Conservation (phyloP, 2,113 vertebrate genomes). For the Callorhinus ursinus region DNA sequence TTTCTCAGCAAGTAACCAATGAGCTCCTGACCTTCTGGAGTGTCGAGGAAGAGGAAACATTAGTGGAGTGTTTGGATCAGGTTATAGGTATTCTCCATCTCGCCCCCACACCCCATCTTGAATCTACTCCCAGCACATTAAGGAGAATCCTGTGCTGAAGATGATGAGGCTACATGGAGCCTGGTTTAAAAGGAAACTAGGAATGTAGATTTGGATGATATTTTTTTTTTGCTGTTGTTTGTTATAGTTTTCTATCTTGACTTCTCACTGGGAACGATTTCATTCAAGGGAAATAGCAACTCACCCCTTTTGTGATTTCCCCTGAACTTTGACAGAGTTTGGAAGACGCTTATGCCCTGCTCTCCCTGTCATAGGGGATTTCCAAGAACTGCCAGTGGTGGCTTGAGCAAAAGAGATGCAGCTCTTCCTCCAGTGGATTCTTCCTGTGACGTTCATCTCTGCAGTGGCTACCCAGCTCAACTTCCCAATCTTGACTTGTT, state of each 20-base stretch:
- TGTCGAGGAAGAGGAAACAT: neutral
- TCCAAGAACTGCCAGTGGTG: neutral
- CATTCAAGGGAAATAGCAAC: neutral
- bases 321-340: neutral
- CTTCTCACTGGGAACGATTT: neutral
- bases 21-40: too few relatives aligned
- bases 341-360: rapidly evolving
- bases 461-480: too few relatives aligned
- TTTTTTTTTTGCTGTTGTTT: neutral
- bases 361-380: too few relatives aligned
- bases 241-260: neutral
- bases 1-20: neutral
- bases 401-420: neutral
- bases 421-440: neutral
- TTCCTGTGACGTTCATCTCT: neutral
- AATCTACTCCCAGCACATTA: neutral
- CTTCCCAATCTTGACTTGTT: neutral
- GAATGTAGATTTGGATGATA: neutral
- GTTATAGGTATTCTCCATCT: rapidly evolving
- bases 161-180: neutral
- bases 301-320: neutral
- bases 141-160: neutral
- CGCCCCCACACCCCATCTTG: neutral
- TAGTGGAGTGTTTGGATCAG: neutral
- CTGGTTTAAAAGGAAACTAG: neutral